Percentiles rank a stretch among this genome's conserved stretches.
phyloP scores from a whole-genome alignment of 2,113 vertebrate species.

The Cettia cetti region DNA sequence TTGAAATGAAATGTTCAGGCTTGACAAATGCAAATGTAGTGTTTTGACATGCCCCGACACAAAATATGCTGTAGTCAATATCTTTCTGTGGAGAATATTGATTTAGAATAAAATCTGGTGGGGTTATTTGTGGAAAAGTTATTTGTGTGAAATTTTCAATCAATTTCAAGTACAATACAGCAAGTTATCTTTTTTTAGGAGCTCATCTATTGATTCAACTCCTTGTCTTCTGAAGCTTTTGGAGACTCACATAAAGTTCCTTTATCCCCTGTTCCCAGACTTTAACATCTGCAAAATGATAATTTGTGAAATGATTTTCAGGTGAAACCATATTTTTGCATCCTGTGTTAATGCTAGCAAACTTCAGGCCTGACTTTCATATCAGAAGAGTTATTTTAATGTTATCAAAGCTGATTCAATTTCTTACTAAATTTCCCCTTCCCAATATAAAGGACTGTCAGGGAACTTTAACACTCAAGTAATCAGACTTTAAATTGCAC shows the following conservation, averaged over 20 bases:
- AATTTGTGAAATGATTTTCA: neutral
- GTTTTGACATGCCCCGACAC: neutral
- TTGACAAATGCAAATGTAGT: neutral
- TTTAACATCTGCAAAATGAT: neutral
- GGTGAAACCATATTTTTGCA: neutral
- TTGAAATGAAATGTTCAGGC: neutral
- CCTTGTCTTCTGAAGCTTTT: neutral
- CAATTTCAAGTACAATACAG: neutral
- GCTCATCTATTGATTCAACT: neutral
- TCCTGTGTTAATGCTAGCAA: neutral
- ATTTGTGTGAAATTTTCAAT: neutral
- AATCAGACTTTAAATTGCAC: conserved; percentile 33
- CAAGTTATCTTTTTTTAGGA: neutral
- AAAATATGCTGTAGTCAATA: neutral
- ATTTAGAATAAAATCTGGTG: neutral
- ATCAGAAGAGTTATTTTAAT: neutral
- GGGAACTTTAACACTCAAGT: neutral
- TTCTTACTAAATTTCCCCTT: neutral
- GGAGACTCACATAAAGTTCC: neutral
- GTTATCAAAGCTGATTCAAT: neutral
- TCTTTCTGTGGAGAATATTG: neutral
- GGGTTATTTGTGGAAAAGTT: neutral
- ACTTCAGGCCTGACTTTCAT: neutral
- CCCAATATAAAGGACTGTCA: neutral
- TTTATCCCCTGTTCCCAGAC: neutral